A percentile compares a stretch with the other conserved stretches of the same genome.
Evolutionary conservation across 2,113 vertebrate species (phyloP).

Genomic region (Podilymbus podiceps): DNA sequence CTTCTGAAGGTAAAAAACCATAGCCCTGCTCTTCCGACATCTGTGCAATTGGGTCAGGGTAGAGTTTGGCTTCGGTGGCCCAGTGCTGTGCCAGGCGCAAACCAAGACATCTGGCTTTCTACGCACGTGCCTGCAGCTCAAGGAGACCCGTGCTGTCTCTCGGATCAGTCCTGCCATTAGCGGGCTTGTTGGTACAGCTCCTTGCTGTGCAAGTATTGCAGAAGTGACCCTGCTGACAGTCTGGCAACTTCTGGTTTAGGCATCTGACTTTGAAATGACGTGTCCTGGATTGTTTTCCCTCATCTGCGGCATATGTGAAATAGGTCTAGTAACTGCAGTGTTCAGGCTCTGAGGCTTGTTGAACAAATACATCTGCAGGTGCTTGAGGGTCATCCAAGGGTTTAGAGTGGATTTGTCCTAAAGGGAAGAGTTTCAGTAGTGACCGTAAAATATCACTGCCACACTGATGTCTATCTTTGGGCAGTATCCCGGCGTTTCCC

Average conservation of each 20-base stretch:
- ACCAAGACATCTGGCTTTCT: constrained; percentile 17
- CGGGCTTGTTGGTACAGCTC: background rate
- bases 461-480: background rate
- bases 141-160: background rate
- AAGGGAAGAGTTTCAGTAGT: background rate
- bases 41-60: constrained; percentile 21
- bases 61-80: background rate
- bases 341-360: background rate
- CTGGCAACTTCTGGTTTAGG: background rate
- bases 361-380: background rate
- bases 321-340: background rate
- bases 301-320: background rate
- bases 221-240: background rate
- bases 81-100: background rate
- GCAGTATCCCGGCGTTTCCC: background rate
- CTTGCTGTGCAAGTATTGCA: background rate
- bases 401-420: background rate
- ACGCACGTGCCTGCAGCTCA: accelerated
- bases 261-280: background rate
- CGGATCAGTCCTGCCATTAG: background rate
- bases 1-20: background rate
- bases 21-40: background rate
- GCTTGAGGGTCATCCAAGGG: background rate
- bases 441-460: background rate
- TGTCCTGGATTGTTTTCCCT: background rate